Base-by-base conservation (phyloP, 2,113 vertebrate species). In the Nibea albiflora region DNA sequence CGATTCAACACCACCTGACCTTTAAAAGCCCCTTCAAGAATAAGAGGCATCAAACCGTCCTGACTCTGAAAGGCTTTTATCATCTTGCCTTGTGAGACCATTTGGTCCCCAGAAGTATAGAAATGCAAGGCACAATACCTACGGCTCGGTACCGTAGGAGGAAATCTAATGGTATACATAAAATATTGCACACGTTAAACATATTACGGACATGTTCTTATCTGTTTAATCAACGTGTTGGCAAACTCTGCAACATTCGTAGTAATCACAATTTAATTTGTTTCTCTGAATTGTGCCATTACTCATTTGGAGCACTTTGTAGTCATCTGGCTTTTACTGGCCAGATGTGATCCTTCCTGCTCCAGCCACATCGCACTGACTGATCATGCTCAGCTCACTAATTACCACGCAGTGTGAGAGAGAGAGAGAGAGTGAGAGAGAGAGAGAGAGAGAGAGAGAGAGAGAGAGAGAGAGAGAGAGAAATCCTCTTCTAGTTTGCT, bases 291-390 rank as follows among this genome's bases (percentile, higher is more conserved):
- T 56, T 56, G 47, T 66, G 62, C 60, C 64, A 73, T 79, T 67
- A 61, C 28, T 86, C 35, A 70, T 79, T 50, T 66, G 74, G 42
- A 86, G 31, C 65, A 26, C 72, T 79, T 46, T 62, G 35, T 65
- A 54, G 16, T 84, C 79, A 66, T 84, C 78, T 73, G 62, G 54
- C 44, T 76, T 80, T 87, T 64, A 82, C 58, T 24, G 44, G 3
- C 74, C 83, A 91, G 85, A 80, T 92, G 88, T 82, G 67, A 80
- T 64, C 50, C 16, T 81, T 77, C 52, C 73, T 56, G 28, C 61
- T 88, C 44, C 79, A 73, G 68, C 71, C 81, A 80, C 71, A 73
- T 72, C 50, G 50, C 3, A 0, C 26, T 65, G 12, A 8, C 19
- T 63, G 53, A 22, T 24, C 54, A 56, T 5, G 12, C n/a, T 56